Evolutionary conservation across 2,888 invertebrate species (phyloP).

Genomic region (Drosophila tanythrix): DNA sequence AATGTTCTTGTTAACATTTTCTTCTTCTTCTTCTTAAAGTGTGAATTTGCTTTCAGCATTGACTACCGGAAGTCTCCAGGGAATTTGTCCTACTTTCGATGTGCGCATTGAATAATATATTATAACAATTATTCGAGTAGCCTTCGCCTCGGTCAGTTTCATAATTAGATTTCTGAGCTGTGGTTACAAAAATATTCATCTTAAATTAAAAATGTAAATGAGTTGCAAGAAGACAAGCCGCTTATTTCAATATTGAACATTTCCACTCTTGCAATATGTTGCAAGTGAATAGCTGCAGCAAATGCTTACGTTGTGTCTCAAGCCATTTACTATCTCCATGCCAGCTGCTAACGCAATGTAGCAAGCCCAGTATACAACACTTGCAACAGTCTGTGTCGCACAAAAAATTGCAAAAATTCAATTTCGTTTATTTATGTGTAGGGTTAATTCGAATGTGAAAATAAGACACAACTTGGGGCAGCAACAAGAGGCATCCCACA

Average conservation of each 20-base stretch:
- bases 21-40: neutral
- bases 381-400: slow-evolving; percentile 18
- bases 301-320: neutral
- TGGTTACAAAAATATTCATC: neutral
- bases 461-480: slow-evolving; percentile 63
- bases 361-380: neutral
- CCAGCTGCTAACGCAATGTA: neutral
- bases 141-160: neutral
- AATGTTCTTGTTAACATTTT: slow-evolving; percentile 7
- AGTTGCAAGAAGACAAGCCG: neutral
- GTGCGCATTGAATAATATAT: neutral
- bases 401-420: slow-evolving; percentile 62
- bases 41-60: slow-evolving; percentile 10
- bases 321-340: neutral
- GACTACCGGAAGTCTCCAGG: neutral
- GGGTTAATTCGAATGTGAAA: slow-evolving; percentile 71
- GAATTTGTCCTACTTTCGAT: neutral
- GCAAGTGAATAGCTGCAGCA: neutral
- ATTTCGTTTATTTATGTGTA: slow-evolving; percentile 69
- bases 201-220: neutral
- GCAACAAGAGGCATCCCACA: slow-evolving; percentile 48
- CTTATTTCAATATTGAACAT: neutral
- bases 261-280: neutral
- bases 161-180: neutral
- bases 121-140: neutral